Base-by-base conservation (phyloP, 2,113 vertebrate species). In the Heterocephalus glaber region DNA sequence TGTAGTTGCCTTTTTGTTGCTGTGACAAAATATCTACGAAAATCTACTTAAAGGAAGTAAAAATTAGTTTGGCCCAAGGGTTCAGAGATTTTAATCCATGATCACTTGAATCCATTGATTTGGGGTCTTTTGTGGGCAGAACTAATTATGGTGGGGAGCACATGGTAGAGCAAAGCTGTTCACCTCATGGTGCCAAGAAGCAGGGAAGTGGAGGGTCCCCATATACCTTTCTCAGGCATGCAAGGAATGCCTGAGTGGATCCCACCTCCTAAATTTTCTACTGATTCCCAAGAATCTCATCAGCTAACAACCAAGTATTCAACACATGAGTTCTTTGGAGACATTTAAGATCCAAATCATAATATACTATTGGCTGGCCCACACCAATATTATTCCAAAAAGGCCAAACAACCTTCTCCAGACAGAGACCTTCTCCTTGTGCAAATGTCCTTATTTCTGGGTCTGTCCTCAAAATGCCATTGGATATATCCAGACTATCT, bases 391-490 rank as follows among this genome's bases (percentile, higher is more conserved):
- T 60, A 28, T 14, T 63, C 9, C 2, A 0, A 14, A 79, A 47
- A 17, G 12, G n/a, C 5, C 9, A 33, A 0, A 49, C 4, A 56
- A 28, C 3, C 4, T 0, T 35, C 28, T 33, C 17, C 22, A 66
- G 41, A 11, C 41, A 28, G 63, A 33, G 1, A 20, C n/a, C 52
- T 35, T 81, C 20, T 66, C 38, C 28, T 5, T 5, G 14, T 13
- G 5, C 6, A 80, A 49, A 58, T 44, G 14, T 87, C 47, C 24
- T 58, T 2, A 20, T 38, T 30, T 0, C 10, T 10, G 22, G 1
- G 20, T 22, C 11, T 54, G n/a, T 20, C 22, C 28, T 80, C 38
- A 14, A 0, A 0, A 0, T 8, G 28, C 19, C 28, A 9, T 24
- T 20, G 14, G 3, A 3, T 16, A 82, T 24, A 1, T 28, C 24